These are phyloP conservation scores for Dipus sagitta DNA, from an alignment of 2,797 vertebrate genomes.

Conservation along the genomic window DNA sequence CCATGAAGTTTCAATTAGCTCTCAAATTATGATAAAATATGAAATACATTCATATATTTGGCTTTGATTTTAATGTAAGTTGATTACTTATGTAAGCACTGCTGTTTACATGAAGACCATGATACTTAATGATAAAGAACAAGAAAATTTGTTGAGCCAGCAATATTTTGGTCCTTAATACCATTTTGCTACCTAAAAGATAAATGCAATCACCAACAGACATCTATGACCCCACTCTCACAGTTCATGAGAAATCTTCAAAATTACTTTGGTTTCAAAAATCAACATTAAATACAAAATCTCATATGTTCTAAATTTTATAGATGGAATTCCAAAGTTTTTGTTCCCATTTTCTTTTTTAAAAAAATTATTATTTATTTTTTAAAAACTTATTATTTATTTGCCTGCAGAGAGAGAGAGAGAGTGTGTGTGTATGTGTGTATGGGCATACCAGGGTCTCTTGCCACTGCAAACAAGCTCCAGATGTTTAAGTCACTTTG, in stretches of 20 bases:
- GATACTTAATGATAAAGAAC: slow-evolving; percentile 63
- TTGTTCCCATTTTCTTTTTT: not conserved
- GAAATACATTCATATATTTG: slow-evolving; percentile 60
- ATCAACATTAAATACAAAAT: slow-evolving; percentile 37
- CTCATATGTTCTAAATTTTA: slow-evolving; percentile 45
- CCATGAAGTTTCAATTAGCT: slow-evolving; percentile 64
- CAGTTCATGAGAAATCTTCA: slow-evolving; percentile 45
- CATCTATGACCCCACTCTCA: slow-evolving; percentile 52
- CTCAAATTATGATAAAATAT: slow-evolving; percentile 63
- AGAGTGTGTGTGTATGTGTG: no score
- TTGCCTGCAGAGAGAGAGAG: no score
- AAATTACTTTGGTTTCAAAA: slow-evolving; percentile 51
- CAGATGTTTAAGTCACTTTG: no score
- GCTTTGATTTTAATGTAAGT: slow-evolving; percentile 64
- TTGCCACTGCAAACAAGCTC: no score
- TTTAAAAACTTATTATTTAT: no score
- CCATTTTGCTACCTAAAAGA: slow-evolving; percentile 67
- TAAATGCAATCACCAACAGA: slow-evolving; percentile 34
- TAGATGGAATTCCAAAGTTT: slow-evolving; percentile 33
- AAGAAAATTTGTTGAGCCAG: slow-evolving; percentile 71
- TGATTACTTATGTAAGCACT: slow-evolving; percentile 67
- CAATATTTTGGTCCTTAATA: slow-evolving; percentile 9
- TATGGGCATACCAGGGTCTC: no score
- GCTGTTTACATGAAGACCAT: slow-evolving; percentile 47
- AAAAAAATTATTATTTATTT: no score